A percentile compares a stretch with the other conserved stretches of the same genome.
phyloP scores from a whole-genome alignment of 2,113 vertebrate genomes.

The Aldabrachelys gigantea region DNA sequence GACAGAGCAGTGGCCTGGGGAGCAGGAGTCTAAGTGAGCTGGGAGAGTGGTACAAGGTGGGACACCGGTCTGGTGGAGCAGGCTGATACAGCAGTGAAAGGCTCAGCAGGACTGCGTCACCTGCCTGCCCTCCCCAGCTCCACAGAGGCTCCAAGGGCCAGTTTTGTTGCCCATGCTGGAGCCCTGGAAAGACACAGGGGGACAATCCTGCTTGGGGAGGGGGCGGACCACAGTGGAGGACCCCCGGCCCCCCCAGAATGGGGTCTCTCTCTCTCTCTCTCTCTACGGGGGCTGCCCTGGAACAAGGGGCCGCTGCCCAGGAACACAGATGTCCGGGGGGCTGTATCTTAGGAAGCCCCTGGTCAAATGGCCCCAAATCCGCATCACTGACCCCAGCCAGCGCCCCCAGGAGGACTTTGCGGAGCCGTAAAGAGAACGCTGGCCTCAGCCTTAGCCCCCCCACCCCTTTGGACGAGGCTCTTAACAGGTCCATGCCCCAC shows the following conservation, averaged over 20 bases:
- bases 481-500: background rate
- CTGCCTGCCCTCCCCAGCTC: background rate
- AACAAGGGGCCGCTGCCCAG: no score
- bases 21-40: background rate
- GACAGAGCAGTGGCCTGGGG: background rate
- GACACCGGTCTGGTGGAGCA: no score
- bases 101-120: background rate
- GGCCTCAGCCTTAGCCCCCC: no score
- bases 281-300: no score
- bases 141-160: background rate
- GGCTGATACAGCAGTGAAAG: background rate
- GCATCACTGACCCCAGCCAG: no score
- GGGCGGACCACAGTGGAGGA: background rate
- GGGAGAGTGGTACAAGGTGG: background rate
- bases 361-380: no score
- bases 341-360: no score
- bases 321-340: no score
- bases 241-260: background rate
- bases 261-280: no score
- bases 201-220: no score
- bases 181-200: background rate
- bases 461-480: background rate
- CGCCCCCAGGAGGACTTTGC: no score
- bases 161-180: background rate
- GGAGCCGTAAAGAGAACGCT: no score